phyloP scores from a whole-genome alignment of 1,140 invertebrate species.

The Caenorhabditis latens region DNA sequence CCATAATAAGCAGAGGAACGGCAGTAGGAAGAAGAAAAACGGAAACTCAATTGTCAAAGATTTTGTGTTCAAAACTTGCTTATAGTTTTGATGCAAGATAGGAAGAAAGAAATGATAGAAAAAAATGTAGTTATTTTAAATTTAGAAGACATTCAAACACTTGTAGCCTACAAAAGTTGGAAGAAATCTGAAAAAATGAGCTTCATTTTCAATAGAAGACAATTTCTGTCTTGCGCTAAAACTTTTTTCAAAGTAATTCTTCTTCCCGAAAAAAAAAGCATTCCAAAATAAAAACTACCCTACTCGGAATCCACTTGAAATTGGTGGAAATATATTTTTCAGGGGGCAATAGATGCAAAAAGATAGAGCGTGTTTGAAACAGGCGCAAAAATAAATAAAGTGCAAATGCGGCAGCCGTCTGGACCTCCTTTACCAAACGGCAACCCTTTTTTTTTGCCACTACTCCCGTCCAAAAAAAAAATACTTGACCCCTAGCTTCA shows the following conservation, averaged over 20 bases:
- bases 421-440: conserved; percentile 50
- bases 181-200: too few species aligned
- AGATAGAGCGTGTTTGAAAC: conserved; percentile 55
- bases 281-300: not conserved
- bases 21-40: not conserved
- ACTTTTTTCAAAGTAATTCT: too few species aligned
- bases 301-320: not conserved
- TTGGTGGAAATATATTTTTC: not conserved
- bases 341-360: conserved; percentile 54
- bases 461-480: conserved; percentile 45
- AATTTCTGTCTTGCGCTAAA: too few species aligned
- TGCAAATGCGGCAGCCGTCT: conserved; percentile 49
- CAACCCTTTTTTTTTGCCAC: conserved; percentile 29
- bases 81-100: not conserved
- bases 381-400: conserved; percentile 55
- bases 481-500: conserved; percentile 38
- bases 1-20: conserved; percentile 3
- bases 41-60: not conserved
- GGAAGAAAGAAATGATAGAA: not conserved
- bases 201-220: too few species aligned
- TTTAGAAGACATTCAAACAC: too few species aligned
- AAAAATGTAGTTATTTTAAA: not conserved
- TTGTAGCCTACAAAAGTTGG: too few species aligned
- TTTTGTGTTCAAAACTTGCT: not conserved
- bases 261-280: not conserved